Conservation (phyloP, 2,113 vertebrate genomes). For the Pteropus alecto region DNA sequence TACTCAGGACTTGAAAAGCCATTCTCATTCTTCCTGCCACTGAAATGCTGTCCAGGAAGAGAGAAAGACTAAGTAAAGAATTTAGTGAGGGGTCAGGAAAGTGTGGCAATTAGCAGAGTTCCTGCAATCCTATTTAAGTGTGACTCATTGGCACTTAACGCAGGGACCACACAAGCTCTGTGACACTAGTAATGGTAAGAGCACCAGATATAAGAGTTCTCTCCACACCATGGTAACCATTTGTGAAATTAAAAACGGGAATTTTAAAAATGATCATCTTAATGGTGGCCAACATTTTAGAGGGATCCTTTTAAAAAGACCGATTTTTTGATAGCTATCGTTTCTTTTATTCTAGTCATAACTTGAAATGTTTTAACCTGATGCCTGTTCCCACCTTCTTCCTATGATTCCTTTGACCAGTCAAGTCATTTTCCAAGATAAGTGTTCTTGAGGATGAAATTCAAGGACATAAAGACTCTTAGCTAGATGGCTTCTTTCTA, state of each 20-base stretch:
- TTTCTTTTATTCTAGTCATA: neutral
- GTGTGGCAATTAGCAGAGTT: neutral
- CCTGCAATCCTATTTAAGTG: neutral
- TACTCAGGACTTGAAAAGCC: neutral
- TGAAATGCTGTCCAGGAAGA: neutral
- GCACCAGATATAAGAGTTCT: neutral
- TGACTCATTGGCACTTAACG: neutral
- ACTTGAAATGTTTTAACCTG: constrained; percentile 7
- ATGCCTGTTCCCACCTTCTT: constrained; percentile 2
- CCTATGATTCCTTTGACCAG: constrained; percentile 43
- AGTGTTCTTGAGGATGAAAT: constrained; percentile 53
- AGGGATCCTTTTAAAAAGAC: neutral
- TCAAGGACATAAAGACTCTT: constrained; percentile 58
- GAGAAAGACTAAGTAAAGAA: neutral
- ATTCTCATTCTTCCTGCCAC: neutral
- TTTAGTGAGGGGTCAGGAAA: neutral
- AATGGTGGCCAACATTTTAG: neutral
- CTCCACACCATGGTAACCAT: neutral
- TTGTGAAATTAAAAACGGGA: neutral
- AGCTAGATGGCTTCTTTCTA: constrained; percentile 35
- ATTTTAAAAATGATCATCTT: neutral
- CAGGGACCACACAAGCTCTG: neutral
- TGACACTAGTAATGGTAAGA: neutral
- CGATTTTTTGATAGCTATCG: neutral
- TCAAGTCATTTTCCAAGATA: constrained; percentile 29